Percentiles rank a stretch among this genome's conserved stretches.
Evolutionary conservation across 1,140 invertebrate genomes (phyloP).

Genomic region (Doryteuthis pealeii): DNA sequence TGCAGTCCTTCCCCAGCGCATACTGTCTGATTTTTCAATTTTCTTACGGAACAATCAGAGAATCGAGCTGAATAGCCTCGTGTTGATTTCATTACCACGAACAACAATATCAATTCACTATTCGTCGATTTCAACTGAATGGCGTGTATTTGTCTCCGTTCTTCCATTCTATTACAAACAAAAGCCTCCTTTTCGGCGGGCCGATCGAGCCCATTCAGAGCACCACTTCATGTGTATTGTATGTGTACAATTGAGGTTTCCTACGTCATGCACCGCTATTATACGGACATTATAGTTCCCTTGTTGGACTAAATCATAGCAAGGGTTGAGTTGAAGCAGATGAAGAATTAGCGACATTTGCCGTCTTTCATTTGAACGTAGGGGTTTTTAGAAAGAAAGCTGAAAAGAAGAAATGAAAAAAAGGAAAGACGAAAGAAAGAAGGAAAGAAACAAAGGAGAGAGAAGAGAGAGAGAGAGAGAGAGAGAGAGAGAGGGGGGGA

Average conservation of each 20-base stretch:
- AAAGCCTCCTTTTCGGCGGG: background rate
- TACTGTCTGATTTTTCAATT: background rate
- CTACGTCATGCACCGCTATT: constrained; percentile 1
- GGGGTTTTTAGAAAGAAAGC: too few species aligned
- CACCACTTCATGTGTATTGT: constrained; percentile 8
- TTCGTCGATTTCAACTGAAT: constrained; percentile 7
- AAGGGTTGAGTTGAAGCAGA: constrained; percentile 4
- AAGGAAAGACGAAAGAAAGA: too few species aligned
- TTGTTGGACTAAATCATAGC: constrained; percentile 1
- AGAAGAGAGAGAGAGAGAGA: too few species aligned
- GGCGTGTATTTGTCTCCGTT: background rate
- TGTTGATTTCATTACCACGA: constrained; percentile 8
- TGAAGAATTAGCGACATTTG: constrained; percentile 6
- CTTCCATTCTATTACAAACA: constrained; percentile 2
- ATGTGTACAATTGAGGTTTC: background rate
- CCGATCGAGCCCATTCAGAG: background rate
- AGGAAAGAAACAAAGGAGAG: too few species aligned
- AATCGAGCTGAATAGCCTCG: background rate
- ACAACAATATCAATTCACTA: constrained; percentile 9
- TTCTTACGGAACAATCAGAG: background rate
- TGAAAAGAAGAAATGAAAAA: too few species aligned
- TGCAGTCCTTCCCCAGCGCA: background rate
- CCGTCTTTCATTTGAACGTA: background rate
- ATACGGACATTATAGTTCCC: constrained; percentile 8
- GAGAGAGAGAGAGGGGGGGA: too few species aligned